Evolutionary conservation across 2,888 invertebrate genomes (phyloP).

Genomic region (Oscheius sp.): DNA sequence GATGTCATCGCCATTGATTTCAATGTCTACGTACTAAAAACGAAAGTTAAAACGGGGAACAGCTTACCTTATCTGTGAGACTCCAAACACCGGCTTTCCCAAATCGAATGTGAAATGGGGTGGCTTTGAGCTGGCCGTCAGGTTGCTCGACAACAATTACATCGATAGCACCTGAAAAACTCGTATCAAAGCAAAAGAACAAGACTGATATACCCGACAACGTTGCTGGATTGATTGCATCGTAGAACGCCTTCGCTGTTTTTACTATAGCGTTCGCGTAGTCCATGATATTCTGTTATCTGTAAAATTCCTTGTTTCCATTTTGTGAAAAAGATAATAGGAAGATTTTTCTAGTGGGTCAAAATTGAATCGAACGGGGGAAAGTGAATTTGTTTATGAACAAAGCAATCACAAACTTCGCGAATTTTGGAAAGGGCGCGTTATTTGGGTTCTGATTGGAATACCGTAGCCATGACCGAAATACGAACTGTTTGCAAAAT

Average conservation of each 20-base stretch:
- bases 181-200: conserved; percentile 13
- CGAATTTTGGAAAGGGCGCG: too few species aligned
- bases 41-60: neutral
- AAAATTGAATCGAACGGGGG: too few species aligned
- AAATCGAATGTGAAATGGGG: conserved; percentile 98
- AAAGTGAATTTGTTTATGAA: too few species aligned
- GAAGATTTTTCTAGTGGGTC: neutral
- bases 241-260: conserved; percentile 82
- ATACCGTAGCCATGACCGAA: too few species aligned
- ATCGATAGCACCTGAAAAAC: conserved; percentile 84
- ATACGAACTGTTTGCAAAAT: too few species aligned
- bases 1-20: conserved; percentile 87
- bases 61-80: conserved; percentile 91
- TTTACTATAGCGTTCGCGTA: conserved; percentile 64
- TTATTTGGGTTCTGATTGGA: too few species aligned
- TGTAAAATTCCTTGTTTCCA: neutral
- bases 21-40: conserved; percentile 88
- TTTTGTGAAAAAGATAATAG: conserved; percentile 5
- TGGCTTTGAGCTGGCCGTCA: conserved; percentile 93
- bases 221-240: conserved; percentile 96
- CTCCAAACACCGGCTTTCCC: conserved; percentile 97
- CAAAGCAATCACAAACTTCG: too few species aligned
- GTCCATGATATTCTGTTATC: conserved; percentile 55
- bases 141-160: conserved; percentile 96
- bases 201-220: conserved; percentile 82